Base-by-base conservation (phyloP, 92 coral and sea anemone species). In the Isaurus tuberculatus region DNA sequence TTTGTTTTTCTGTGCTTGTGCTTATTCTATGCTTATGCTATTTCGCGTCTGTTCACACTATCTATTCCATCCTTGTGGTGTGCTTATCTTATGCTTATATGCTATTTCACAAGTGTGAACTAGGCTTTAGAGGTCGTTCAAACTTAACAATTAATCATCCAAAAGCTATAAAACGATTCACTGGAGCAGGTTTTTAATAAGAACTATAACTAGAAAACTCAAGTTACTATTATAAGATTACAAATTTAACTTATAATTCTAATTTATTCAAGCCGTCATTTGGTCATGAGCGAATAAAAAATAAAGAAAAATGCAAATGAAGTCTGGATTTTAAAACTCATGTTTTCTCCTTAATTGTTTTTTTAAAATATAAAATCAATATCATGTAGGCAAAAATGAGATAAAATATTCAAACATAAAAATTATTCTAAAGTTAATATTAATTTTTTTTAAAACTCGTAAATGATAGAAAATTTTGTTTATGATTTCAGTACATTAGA, bases 221-320 rank as follows among this genome's bases (percentile, higher is more conserved):
- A 26, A 55, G 33, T 20, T 37, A 34, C 7, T 20, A 0, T 31
- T 36, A 19, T 22, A 57, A 13, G 31, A 16, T 25, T 43, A 55
- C 57, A 58, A 9, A 77, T 0, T 19, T n/a, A 16, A 34, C 58
- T 57, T 32, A 67, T 63, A 75, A 75, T 53, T 75, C 81, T 57
- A 34, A 77, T 77, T 7, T 58, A 31, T 55, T 37, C 46, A 72
- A 72, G 58, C 23, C 27, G 28, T 68, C 64, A 46, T 3, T 8
- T 7, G 7, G 42, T 48, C 10, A n/a, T 4, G 27, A 17, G 4
- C 49, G n/a, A 75, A 32, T 58, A 8, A 32, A 32, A 31, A 53
- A 5, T 48, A 31, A 30, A 49, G 31, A 8, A 51, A 30, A 74
- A 57, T 32, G 34, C 53, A 77, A 75, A 34, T 75, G 22, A 55